These are phyloP conservation scores for Crenichthys baileyi DNA, from an alignment of 2,797 vertebrate genomes.

Conservation along the genomic window DNA sequence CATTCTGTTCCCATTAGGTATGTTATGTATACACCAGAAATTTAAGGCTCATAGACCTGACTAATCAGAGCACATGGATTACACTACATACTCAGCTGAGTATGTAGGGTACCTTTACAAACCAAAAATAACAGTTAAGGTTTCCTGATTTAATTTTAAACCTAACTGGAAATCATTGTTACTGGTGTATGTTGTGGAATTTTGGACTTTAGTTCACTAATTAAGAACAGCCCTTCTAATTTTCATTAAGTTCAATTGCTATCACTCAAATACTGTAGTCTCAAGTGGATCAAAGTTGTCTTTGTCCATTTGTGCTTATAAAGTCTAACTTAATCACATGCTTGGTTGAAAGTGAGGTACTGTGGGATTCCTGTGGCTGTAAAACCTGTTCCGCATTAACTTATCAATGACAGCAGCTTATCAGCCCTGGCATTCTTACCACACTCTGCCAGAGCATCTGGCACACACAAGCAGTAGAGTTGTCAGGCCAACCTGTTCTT, in stretches of 20 bases:
- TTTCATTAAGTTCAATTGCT: not conserved
- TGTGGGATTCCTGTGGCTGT: constrained; percentile 6
- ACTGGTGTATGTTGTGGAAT: not conserved
- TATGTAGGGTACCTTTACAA: not conserved
- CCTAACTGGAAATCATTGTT: not conserved
- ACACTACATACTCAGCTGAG: not conserved
- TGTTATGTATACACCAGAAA: constrained; percentile 13
- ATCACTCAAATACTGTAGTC: not conserved
- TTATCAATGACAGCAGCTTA: constrained; percentile 14
- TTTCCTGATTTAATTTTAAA: not conserved
- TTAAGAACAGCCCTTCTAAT: not conserved
- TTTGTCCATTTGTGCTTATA: not conserved
- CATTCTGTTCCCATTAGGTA: constrained; percentile 14
- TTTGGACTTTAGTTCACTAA: not conserved
- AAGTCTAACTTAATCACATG: not conserved
- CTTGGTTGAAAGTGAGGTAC: not conserved
- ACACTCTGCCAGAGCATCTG: constrained; percentile 9
- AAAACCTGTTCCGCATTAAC: constrained; percentile 2
- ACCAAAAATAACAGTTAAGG: not conserved
- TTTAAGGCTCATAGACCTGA: constrained; percentile 16
- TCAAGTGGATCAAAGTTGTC: not conserved
- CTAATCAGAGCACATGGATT: not conserved
- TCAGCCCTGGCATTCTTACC: constrained; percentile 1
- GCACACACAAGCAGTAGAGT: not conserved
- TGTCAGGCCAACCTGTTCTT: constrained; percentile 1